phyloP scores from a whole-genome alignment of 2,888 invertebrate species.

The Lottia scabra region DNA sequence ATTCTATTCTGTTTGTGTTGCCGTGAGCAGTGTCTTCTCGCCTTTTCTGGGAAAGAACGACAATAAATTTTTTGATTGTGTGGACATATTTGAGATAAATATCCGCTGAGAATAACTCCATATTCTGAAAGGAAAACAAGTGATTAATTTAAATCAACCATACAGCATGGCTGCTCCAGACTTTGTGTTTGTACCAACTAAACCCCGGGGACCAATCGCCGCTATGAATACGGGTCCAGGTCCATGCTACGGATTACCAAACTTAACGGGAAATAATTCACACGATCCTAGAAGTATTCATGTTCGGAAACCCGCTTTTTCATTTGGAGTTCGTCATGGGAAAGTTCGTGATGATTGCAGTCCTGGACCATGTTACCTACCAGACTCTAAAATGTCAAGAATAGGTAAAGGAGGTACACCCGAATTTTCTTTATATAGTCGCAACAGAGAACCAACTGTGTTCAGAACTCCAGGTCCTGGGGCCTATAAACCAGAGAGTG shows the following conservation, averaged over 20 bases:
- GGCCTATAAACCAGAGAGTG: conserved; percentile 62
- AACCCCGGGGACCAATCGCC: conserved; percentile 63
- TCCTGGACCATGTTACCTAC: conserved; percentile 61
- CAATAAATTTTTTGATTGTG: too few species aligned
- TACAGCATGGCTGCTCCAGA: too few species aligned
- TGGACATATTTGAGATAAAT: too few species aligned
- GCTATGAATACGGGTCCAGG: conserved; percentile 66
- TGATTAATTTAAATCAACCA: too few species aligned
- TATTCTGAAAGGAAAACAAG: too few species aligned
- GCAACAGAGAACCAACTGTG: conserved; percentile 44
- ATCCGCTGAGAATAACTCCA: too few species aligned
- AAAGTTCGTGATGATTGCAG: conserved; percentile 61
- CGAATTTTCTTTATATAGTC: conserved; percentile 61
- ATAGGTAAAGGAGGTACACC: conserved; percentile 64
- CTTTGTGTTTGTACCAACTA: conserved; percentile 42
- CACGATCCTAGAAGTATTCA: conserved; percentile 65
- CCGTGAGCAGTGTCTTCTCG: too few species aligned
- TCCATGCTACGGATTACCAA: conserved; percentile 65
- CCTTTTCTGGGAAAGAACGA: too few species aligned
- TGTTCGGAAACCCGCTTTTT: conserved; percentile 58
- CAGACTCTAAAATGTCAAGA: conserved; percentile 51
- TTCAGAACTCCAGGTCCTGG: conserved; percentile 67
- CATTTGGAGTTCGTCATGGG: conserved; percentile 60
- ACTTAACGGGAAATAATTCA: conserved; percentile 55
- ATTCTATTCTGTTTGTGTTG: too few species aligned